Evolutionary conservation across 2,888 invertebrate species (phyloP), one percentile per base, ranked within the genome.

Genomic region (Leucophenga maculata): DNA sequence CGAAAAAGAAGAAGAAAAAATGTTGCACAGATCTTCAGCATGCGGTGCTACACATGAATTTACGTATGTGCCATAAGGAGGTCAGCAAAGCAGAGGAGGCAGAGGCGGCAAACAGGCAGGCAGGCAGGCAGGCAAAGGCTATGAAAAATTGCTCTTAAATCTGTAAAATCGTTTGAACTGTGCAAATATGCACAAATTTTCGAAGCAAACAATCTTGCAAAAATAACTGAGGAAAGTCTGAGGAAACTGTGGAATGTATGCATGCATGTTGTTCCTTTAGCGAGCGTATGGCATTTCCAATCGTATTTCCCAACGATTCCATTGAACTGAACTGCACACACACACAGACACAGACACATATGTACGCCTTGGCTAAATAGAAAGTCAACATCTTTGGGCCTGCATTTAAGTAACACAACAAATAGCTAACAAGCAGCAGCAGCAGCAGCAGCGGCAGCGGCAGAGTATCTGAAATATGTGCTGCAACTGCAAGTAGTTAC

Each of bases 351-450:
- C 3, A 11, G 1, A 39, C 8, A 39, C 8, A 8, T 6, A 11
- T n/a, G 50, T 3, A 26, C 26, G 26, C 26, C 26, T 14, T 11
- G 46, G 62, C 46, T 64, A 64, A 64, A 64, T 64, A 64, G 62
- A 64, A 60, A 64, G 62, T 64, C 62, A 64, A 64, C 48, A 46
- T 64, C 62, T 64, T 39, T 64, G 62, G 46, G 62, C 48, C 26
- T 64, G 62, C 46, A 64, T 64, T 64, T 46, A 64, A 64, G 62
- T 46, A 64, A 64, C 46, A 64, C 32, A 64, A 64, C 62, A 62
- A 46, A 62, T 32, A 62, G n/a, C 50, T 18, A 50, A 50, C 26
- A 50, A n/a, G 50, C 50, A 50, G 50, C 50, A 50, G 11, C 16
- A 50, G 39, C 39, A 39, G 3, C 26, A 3, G 39, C 3, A 39